A percentile compares a stretch with the other conserved stretches of the same genome.
Evolutionary conservation across 64 coral and sea anemone species (phyloP).

Genomic region (Porites lutea): DNA sequence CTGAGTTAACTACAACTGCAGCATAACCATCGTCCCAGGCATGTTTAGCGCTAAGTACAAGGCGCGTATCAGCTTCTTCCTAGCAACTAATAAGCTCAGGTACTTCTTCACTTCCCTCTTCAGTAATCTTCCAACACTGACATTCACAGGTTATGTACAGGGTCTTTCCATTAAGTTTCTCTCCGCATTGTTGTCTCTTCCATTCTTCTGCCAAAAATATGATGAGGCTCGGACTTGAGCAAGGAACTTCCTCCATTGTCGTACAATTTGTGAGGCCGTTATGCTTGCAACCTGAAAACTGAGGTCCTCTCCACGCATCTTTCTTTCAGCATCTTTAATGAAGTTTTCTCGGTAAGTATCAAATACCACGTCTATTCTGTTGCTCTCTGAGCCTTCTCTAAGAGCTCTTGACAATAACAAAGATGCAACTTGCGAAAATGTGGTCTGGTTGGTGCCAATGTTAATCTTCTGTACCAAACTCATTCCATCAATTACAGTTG

Average conservation of each 20-base stretch:
- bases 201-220: conserved; percentile 41
- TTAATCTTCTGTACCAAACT: conserved; percentile 38
- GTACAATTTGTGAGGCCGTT: conserved; percentile 1
- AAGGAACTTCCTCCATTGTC: conserved; percentile 63
- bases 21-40: conserved; percentile 6
- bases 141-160: conserved; percentile 17
- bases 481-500: conserved; percentile 63
- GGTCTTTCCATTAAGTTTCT: neutral
- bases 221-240: conserved; percentile 24
- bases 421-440: conserved; percentile 50
- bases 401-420: conserved; percentile 26
- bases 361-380: conserved; percentile 65
- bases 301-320: conserved; percentile 19
- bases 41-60: conserved; percentile 43
- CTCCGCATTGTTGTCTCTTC: neutral
- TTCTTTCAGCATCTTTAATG: conserved; percentile 74
- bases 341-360: conserved; percentile 66
- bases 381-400: conserved; percentile 13
- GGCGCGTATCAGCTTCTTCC: conserved; percentile 48
- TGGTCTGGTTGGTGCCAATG: conserved; percentile 37
- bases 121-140: conserved; percentile 9
- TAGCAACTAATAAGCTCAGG: conserved; percentile 18
- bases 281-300: conserved; percentile 39
- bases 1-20: conserved; percentile 22
- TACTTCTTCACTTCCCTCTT: neutral